phyloP scores from a whole-genome alignment of 2,888 invertebrate species.

The Lottia scabra region DNA sequence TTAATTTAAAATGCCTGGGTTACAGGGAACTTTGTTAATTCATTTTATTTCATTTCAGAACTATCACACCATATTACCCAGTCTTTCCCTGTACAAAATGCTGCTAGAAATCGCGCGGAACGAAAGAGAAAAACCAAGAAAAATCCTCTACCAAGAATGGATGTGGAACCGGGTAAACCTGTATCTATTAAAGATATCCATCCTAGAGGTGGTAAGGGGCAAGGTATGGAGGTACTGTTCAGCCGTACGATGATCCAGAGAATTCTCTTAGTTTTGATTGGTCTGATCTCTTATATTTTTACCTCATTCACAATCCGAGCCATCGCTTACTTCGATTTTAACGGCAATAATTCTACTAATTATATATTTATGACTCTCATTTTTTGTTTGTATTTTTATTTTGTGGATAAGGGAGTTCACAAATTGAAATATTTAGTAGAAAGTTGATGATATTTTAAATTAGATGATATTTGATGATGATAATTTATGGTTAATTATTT shows the following conservation, averaged over 20 bases:
- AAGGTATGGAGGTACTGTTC: neutral
- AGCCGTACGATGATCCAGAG: neutral
- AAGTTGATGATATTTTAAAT: neutral
- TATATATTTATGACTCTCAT: neutral
- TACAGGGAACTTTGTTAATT: no score
- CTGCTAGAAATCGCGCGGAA: constrained; percentile 3
- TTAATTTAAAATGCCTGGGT: no score
- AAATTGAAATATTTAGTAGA: neutral
- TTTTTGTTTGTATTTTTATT: neutral
- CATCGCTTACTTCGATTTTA: neutral
- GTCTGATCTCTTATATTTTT: neutral
- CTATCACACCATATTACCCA: constrained; percentile 1
- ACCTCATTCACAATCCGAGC: neutral
- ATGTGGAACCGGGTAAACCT: neutral
- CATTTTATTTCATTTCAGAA: constrained; percentile 8
- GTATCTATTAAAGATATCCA: constrained; percentile 8
- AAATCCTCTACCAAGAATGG: constrained; percentile 11
- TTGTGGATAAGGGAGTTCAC: neutral
- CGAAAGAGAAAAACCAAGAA: constrained; percentile 10
- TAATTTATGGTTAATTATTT: neutral
- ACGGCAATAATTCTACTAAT: neutral
- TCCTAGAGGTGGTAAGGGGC: neutral
- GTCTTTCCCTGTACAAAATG: neutral
- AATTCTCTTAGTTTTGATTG: neutral
- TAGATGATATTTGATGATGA: neutral